Base-by-base conservation (phyloP, 2,888 invertebrate genomes). In the Morpho deidamia region DNA sequence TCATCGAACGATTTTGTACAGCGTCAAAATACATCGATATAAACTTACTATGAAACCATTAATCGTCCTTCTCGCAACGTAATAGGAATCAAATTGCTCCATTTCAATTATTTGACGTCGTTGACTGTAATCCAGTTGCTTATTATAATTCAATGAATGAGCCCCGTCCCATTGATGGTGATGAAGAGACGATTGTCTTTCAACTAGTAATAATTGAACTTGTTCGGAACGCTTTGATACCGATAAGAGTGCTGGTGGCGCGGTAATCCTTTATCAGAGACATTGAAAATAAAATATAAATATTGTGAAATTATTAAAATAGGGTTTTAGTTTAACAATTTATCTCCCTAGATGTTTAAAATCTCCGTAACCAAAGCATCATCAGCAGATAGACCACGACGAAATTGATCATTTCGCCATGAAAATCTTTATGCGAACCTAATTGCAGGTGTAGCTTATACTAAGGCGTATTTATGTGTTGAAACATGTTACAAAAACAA, bases 121-220 rank as follows among this genome's bases (percentile, higher is more conserved):
- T 51, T 11, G 45, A 43, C 52, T 57, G 60, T 61, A 60, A 58
- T 57, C 58, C 63, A 53, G 53, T 49, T 48, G 63, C 57, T 63
- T 63, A 65, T 65, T 68, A 66, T 64, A 64, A 80, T 76, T 83
- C 68, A 67, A 65, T 68, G 81, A 74, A 74, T 63, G 65, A 60
- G 68, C 66, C 69, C 76, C 72, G 69, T 60, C 60, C 75, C 81
- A 83, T 84, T 85, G 81, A 85, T 71, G 65, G 39, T 12, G 23
- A 61, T 62, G 69, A 78, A 79, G 70, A 82, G 72, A 57, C 67
- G 76, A 82, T 82, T 85, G 84, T 86, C 76, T 72, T 61, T 69
- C 71, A 70, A 68, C 67, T 69, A 72, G 64, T 66, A 64, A 70
- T 80, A 81, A 83, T 84, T 83, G 78, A 49, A 45, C 44, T 14